Evolutionary conservation across 2,113 vertebrate genomes (phyloP).

Genomic region (Pteronura brasiliensis): DNA sequence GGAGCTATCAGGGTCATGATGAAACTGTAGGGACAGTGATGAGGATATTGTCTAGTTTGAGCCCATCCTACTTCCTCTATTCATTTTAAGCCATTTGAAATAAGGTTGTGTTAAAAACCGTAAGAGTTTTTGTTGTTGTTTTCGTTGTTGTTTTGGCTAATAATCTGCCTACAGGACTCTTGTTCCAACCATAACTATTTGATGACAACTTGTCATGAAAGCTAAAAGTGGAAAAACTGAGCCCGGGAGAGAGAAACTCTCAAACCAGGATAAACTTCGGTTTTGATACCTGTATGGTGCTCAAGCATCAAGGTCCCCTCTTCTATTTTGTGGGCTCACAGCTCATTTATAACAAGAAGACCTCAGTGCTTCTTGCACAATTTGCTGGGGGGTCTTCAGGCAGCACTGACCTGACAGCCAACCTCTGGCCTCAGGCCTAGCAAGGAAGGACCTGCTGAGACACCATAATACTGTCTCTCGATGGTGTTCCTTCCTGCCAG

Average conservation of each 20-base stretch:
- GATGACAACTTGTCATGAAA: background rate
- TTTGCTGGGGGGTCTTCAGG: background rate
- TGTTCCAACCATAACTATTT: background rate
- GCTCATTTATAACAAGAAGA: fast-evolving
- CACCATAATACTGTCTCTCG: background rate
- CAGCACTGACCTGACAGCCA: background rate
- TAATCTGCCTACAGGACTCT: background rate
- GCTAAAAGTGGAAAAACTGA: background rate
- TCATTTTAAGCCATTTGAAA: background rate
- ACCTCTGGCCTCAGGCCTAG: background rate
- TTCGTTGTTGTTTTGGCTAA: background rate
- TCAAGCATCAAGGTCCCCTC: background rate
- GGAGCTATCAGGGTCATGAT: background rate
- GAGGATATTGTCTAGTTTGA: background rate
- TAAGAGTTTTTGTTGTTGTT: background rate
- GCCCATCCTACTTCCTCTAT: background rate
- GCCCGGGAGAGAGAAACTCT: background rate
- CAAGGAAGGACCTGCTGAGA: background rate
- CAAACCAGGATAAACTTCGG: background rate
- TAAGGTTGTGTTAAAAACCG: background rate
- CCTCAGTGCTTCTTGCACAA: background rate
- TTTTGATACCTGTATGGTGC: background rate
- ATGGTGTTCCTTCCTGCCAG: background rate
- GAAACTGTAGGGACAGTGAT: background rate
- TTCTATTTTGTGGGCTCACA: background rate